These are phyloP conservation scores for Noctua janthe DNA, from an alignment of 2,888 invertebrate genomes.

Conservation along the genomic window DNA sequence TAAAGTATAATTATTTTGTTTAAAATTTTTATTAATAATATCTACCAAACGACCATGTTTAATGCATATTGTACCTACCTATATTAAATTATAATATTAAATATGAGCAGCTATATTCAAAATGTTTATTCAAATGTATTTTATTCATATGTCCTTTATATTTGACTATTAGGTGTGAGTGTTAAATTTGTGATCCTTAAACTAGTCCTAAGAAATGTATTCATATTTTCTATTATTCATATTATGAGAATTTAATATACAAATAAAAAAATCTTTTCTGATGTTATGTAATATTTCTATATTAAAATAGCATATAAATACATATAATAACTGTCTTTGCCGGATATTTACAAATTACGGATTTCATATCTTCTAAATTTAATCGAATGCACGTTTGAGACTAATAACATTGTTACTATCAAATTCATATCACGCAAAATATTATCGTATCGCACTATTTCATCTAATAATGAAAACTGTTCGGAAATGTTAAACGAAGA, in stretches of 20 bases:
- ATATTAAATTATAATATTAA: constrained; percentile 49
- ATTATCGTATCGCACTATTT: constrained; percentile 84
- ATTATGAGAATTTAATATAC: constrained; percentile 84
- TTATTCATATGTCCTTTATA: constrained; percentile 65
- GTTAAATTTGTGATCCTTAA: constrained; percentile 87
- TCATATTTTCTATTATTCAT: constrained; percentile 88
- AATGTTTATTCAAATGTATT: constrained; percentile 66
- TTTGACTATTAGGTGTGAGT: constrained; percentile 75
- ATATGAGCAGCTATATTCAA: constrained; percentile 61
- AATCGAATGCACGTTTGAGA: constrained; percentile 78
- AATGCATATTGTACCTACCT: constrained; percentile 54
- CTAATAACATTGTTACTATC: constrained; percentile 74
- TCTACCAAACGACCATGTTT: constrained; percentile 65
- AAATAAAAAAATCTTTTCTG: constrained; percentile 78
- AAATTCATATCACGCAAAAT: constrained; percentile 83
- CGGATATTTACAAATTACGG: constrained; percentile 79
- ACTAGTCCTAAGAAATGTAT: constrained; percentile 87
- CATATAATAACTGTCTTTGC: constrained; percentile 76
- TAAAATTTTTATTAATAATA: constrained; percentile 55
- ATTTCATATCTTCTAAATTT: constrained; percentile 82
- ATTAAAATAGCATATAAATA: constrained; percentile 69
- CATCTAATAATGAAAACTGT: constrained; percentile 77
- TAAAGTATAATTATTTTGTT: constrained; percentile 50
- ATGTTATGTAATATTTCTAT: constrained; percentile 82
- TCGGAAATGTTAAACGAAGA: constrained; percentile 75